These are phyloP conservation scores for Volucella inflata DNA, from an alignment of 2,888 invertebrate genomes.

Conservation along the genomic window DNA sequence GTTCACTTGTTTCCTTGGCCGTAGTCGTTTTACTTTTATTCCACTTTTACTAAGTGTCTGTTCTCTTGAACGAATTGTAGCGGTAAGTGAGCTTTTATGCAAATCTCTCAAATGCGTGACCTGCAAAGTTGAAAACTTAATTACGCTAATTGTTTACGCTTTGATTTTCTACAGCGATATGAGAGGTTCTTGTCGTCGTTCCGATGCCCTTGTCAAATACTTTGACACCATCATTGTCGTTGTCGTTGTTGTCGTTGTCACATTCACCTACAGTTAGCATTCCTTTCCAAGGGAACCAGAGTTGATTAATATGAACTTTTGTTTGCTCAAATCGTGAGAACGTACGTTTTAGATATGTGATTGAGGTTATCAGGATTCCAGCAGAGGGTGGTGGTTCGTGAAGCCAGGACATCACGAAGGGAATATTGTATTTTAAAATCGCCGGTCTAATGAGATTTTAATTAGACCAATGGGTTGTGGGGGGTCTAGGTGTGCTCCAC, in stretches of 20 bases:
- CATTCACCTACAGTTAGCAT: background rate
- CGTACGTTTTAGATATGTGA: constrained; percentile 1
- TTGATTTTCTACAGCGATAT: constrained; percentile 55
- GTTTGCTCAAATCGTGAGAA: constrained; percentile 54
- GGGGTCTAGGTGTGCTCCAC: background rate
- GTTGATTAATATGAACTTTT: constrained; percentile 55
- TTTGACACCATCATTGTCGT: background rate
- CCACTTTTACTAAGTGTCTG: too few species aligned
- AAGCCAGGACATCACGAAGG: constrained; percentile 37
- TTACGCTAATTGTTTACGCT: constrained; percentile 69
- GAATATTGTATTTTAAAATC: constrained; percentile 23
- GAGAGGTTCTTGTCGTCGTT: background rate
- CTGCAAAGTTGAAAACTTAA: constrained; percentile 60
- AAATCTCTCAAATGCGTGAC: constrained; percentile 71
- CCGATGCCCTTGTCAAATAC: background rate
- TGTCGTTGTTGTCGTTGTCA: background rate
- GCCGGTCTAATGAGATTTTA: constrained; percentile 54
- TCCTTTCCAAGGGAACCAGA: background rate
- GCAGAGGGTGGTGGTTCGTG: constrained; percentile 25
- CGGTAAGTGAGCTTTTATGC: constrained; percentile 52
- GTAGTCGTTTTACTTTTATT: constrained; percentile 31
- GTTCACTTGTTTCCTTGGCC: constrained; percentile 13
- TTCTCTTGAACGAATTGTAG: background rate
- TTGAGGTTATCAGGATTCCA: background rate
- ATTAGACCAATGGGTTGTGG: constrained; percentile 10